Base-by-base conservation (phyloP, 30 jellyfish, hydroid and myxozoan genomes). In the Clytia hemisphaerica region DNA sequence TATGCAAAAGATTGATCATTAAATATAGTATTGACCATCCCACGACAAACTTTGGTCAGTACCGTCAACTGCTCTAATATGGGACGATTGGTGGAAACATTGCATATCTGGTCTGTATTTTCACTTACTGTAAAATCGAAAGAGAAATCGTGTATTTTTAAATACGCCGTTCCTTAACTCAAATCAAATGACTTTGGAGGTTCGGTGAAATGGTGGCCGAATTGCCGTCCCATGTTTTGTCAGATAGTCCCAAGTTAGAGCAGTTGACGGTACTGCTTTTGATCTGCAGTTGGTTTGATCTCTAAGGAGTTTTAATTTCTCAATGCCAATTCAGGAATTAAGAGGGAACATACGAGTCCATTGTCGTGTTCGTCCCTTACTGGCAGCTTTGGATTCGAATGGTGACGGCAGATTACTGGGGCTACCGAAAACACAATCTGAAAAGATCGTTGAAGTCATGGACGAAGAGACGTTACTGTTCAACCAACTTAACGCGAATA, bases 271-370 rank as follows among this genome's bases (percentile, higher is more conserved):
- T 40, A 10, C 14, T 7, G 16, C 53, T 7, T 40, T 40, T 40
- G 16, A 40, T 40, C 16, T 40, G 16, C 14, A 7, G 53, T 10
- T 40, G 10, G 10, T 7, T 40, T 40, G 53, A 40, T 10, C 14
- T 40, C 14, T 16, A 40, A 7, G 53, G 53, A 16, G 16, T 7
- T 40, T 40, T 40, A 4, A 67, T 12, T 33, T 14, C 4, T 36
- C 2, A 51, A 6, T 42, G 29, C 28, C 21, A 15, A 54, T 29
- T 2, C 38, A 83, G 95, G 95, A 83, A 62, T 72, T 83, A 6
- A 75, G 95, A 31, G 95, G 95, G 4, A 83, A 83, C 82, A 83
- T 83, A 31, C 58, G 95, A 36, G 95, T 83, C 4, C 95, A 83
- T 82, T 83, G 95, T 37, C 83, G 95, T 18, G 92, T 76, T 10